phyloP scores from a whole-genome alignment of 2,113 vertebrate species.

The Burhinus bistriatus region DNA sequence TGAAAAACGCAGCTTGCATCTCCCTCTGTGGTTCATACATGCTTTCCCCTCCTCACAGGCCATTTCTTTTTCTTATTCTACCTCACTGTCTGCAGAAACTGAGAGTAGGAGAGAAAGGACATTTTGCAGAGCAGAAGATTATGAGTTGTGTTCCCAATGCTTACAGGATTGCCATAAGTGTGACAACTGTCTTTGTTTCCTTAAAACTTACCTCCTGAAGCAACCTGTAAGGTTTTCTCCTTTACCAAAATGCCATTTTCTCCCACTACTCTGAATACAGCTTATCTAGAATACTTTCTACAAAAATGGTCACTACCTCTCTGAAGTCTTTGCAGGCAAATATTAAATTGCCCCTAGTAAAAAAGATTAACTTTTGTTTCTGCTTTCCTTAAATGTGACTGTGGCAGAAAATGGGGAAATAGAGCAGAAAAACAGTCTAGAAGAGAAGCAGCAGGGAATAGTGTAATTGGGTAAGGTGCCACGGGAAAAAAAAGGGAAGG shows the following conservation, averaged over 20 bases:
- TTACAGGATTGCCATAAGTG: neutral
- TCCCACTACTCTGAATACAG: neutral
- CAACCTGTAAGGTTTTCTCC: neutral
- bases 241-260: neutral
- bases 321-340: neutral
- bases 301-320: neutral
- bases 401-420: constrained; percentile 5
- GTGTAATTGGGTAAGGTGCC: neutral
- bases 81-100: neutral
- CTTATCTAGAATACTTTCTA: neutral
- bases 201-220: neutral
- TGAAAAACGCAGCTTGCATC: neutral
- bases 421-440: constrained; percentile 44
- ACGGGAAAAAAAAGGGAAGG: neutral
- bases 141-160: neutral
- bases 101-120: neutral
- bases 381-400: neutral
- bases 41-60: neutral
- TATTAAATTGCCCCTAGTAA: neutral
- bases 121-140: neutral
- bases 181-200: neutral
- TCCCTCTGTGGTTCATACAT: neutral
- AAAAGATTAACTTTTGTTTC: neutral
- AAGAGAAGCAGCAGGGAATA: neutral
- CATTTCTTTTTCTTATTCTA: neutral